Conservation (phyloP, 2,113 vertebrate genomes). For the Rhynchomys soricoides region DNA sequence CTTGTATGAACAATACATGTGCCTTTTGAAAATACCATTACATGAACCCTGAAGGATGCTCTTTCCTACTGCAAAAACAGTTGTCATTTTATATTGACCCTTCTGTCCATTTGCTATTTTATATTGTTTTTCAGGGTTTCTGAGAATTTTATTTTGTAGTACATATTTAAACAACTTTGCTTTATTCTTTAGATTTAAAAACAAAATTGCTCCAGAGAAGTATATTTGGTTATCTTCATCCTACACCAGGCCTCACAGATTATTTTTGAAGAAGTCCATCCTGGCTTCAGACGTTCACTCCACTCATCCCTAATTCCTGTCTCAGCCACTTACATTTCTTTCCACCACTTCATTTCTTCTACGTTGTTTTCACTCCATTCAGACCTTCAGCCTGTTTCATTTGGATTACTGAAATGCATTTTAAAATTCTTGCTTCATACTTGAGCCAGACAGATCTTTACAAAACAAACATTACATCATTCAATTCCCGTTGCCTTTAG, state of each 20-base stretch:
- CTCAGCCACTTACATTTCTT: background rate
- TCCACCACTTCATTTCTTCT: background rate
- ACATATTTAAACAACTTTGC: background rate
- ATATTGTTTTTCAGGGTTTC: background rate
- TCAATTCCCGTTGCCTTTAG: background rate
- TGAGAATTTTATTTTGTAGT: slow-evolving; percentile 35
- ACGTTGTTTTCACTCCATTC: background rate
- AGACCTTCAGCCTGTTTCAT: background rate
- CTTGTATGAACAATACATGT: background rate
- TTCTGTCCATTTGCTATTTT: background rate
- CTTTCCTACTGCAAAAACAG: background rate
- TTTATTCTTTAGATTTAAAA: background rate
- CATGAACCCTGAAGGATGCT: background rate
- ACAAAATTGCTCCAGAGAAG: background rate
- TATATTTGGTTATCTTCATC: background rate
- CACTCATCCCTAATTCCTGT: background rate
- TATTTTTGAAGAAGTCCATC: background rate
- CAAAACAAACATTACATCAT: slow-evolving; percentile 38
- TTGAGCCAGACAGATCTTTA: background rate
- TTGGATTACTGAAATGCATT: background rate
- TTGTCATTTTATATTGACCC: background rate
- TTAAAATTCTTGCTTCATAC: slow-evolving; percentile 12
- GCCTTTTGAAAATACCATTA: background rate
- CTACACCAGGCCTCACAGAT: background rate
- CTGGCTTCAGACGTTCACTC: background rate